Evolutionary conservation across 1,140 invertebrate species (phyloP).

Genomic region (Zaprionus kolodkinae): DNA sequence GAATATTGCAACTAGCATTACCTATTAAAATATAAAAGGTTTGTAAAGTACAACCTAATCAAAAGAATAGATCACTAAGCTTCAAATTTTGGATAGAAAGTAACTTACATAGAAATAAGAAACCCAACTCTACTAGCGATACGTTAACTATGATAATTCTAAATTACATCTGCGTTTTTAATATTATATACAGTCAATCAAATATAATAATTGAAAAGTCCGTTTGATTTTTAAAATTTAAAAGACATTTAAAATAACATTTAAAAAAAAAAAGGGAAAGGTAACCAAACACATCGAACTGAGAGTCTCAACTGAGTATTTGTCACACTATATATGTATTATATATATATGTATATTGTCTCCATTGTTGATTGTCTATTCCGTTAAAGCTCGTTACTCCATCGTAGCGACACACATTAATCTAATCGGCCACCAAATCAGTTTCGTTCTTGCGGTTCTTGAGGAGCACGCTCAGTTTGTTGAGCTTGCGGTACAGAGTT

Average conservation of each 20-base stretch:
- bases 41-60: too few relatives aligned
- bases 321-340: background rate
- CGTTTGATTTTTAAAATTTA: background rate
- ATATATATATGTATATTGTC: background rate
- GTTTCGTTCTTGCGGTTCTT: background rate
- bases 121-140: too few relatives aligned
- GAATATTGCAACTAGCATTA: too few relatives aligned
- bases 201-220: background rate
- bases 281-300: background rate
- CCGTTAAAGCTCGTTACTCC: background rate
- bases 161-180: too few relatives aligned
- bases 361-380: background rate
- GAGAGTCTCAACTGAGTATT: background rate
- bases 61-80: too few relatives aligned
- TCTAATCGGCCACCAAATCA: background rate
- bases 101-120: too few relatives aligned
- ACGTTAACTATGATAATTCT: too few relatives aligned
- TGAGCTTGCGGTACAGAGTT: background rate
- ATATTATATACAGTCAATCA: background rate
- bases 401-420: background rate
- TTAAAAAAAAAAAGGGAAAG: background rate
- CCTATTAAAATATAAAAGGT: too few relatives aligned
- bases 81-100: too few relatives aligned
- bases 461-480: background rate
- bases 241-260: background rate